A percentile compares a stretch with the other conserved stretches of the same genome.
phyloP scores from a whole-genome alignment of 2,888 invertebrate species.

The Chymomyza amoena region DNA sequence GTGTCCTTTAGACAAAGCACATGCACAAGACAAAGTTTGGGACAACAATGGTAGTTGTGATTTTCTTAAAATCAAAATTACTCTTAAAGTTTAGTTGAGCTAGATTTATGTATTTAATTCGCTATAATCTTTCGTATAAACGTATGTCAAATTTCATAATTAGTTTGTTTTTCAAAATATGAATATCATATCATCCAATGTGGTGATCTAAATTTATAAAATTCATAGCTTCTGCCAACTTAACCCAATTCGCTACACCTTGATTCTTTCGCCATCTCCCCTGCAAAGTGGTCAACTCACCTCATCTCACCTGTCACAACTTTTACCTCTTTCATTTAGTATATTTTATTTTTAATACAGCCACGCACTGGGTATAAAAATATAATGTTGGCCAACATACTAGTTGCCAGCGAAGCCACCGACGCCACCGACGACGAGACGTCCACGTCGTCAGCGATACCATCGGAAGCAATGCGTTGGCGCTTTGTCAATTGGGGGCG shows the following conservation, averaged over 20 bases:
- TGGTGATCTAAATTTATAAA: not conserved
- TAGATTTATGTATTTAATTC: too few species aligned
- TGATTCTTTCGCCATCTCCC: not conserved
- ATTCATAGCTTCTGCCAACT: conserved; percentile 3
- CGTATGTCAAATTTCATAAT: too few species aligned
- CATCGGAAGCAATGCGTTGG: not conserved
- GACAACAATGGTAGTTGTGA: too few species aligned
- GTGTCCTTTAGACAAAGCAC: too few species aligned
- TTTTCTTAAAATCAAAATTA: too few species aligned
- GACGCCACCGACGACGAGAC: not conserved
- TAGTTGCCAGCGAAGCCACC: not conserved
- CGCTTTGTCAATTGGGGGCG: conserved; percentile 8
- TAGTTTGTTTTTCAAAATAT: too few species aligned
- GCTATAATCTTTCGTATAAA: too few species aligned
- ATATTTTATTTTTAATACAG: conserved; percentile 60
- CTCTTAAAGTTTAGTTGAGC: too few species aligned
- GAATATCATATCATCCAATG: not conserved
- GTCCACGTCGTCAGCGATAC: not conserved
- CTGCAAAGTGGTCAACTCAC: not conserved
- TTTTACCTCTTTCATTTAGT: conserved; percentile 50
- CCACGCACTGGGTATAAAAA: conserved; percentile 46
- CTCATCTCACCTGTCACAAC: not conserved
- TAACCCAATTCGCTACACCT: conserved; percentile 2
- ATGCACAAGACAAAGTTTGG: too few species aligned
- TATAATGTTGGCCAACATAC: not conserved